Evolutionary conservation across 2,113 vertebrate genomes (phyloP), one percentile per base, ranked within the genome.

Genomic region (Pseudorectes ferrugineus): DNA sequence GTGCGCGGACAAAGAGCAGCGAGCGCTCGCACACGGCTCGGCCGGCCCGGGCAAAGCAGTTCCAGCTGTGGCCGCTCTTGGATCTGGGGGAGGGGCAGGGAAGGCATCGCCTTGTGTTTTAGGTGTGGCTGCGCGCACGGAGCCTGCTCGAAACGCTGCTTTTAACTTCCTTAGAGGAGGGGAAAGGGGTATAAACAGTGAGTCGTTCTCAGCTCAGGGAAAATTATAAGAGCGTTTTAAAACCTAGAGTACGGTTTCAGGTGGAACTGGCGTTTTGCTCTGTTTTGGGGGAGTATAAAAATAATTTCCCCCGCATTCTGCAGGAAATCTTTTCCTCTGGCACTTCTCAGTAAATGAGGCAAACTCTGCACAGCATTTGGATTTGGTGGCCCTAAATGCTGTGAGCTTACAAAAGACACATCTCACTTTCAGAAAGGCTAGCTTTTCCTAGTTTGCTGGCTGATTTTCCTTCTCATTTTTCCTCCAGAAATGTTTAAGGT

Each of bases 1-100:
- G 96, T 80, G 94, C 72, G 82, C 98, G 98, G 98, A 98, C 96
- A 98, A 98, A 98, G 97, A 95, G 96, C 92, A 98, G 98, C 97
- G 92, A 97, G 93, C 59, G 84, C 97, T 98, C 87, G 90, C 97
- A 92, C 97, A 92, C 86, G 83, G 95, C 97, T 93, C 91, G 25
- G 66, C 84, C n/a, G 71, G 96, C 93, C 91, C 46, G 78, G 55
- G 91, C 94, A 98, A 98, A 98, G 91, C 96, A 97, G 91, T 98
- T 98, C 97, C 98, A 98, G 98, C 98, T 98, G 98, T 97, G 97
- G 83, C 95, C 26, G 91, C 97, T 97, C 85, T 29, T 90, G 97
- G 92, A 54, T 95, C 92, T 91, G 93, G 71, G 49, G 58, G 58
- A 81, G 91, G 92, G 88, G 65, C 68, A 88, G 88, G 75, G 87